Evolutionary conservation across 1,140 invertebrate genomes (phyloP).

Genomic region (Littorina saxatilis): DNA sequence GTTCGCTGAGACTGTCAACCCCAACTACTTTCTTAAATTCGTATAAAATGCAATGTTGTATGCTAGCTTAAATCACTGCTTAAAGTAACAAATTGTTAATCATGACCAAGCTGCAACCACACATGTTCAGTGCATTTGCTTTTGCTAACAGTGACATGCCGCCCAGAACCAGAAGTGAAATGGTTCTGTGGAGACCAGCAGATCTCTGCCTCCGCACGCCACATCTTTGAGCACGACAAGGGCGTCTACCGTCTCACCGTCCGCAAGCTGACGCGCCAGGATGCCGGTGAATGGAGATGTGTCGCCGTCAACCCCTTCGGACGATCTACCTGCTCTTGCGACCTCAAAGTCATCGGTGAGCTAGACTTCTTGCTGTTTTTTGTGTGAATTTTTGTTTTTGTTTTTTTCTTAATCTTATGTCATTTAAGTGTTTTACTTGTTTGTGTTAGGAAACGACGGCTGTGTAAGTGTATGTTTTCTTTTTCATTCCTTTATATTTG

Average conservation of each 20-base stretch:
- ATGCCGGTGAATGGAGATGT: slow-evolving; percentile 97
- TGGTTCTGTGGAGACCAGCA: slow-evolving; percentile 67
- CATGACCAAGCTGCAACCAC: too few relatives aligned
- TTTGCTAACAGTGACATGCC: slow-evolving; percentile 62
- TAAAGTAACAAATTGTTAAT: too few relatives aligned
- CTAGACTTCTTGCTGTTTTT: background rate
- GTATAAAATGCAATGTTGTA: too few relatives aligned
- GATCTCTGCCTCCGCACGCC: slow-evolving; percentile 53
- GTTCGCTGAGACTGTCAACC: too few relatives aligned
- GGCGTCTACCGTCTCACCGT: slow-evolving; percentile 96
- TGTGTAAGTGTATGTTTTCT: background rate
- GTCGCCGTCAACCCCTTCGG: slow-evolving; percentile 94
- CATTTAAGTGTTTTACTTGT: background rate
- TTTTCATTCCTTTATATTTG: background rate
- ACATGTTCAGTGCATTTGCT: background rate
- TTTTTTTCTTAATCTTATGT: background rate
- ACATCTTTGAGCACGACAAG: slow-evolving; percentile 61
- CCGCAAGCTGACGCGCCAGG: slow-evolving; percentile 92
- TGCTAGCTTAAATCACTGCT: too few relatives aligned
- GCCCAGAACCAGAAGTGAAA: slow-evolving; percentile 67
- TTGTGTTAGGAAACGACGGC: background rate
- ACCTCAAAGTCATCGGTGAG: slow-evolving; percentile 96
- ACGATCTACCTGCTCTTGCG: slow-evolving; percentile 94
- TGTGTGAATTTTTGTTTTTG: background rate
- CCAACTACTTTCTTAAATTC: too few relatives aligned